Conservation (phyloP, 2,797 vertebrate genomes). For the Xenopus petersii region DNA sequence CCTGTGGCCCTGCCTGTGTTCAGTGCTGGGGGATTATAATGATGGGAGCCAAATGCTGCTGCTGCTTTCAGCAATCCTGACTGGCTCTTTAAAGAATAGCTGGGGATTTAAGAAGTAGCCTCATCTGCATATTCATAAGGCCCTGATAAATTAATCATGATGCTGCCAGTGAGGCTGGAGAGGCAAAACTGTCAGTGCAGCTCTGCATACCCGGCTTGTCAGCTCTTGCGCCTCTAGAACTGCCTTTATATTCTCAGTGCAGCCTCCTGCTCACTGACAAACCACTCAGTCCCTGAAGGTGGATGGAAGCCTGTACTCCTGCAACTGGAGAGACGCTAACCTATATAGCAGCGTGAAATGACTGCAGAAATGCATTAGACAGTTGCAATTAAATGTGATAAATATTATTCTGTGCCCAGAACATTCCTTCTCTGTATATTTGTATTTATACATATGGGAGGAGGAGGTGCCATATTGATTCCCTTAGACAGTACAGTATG, state of each 20-base stretch:
- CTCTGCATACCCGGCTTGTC: constrained; percentile 15
- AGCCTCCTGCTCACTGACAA: neutral
- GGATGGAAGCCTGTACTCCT: too few relatives aligned
- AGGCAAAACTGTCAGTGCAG: constrained; percentile 54
- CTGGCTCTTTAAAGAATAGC: constrained; percentile 38
- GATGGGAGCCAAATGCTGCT: constrained; percentile 21
- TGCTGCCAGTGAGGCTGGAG: constrained; percentile 58
- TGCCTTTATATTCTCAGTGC: neutral
- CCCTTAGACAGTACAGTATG: too few relatives aligned
- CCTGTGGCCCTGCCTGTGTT: constrained; percentile 29
- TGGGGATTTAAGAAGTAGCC: constrained; percentile 26
- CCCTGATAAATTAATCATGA: constrained; percentile 69
- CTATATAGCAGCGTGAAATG: too few relatives aligned
- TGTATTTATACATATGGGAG: too few relatives aligned
- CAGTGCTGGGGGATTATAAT: constrained; percentile 26
- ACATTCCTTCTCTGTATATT: too few relatives aligned
- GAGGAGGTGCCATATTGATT: too few relatives aligned
- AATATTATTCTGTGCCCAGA: too few relatives aligned
- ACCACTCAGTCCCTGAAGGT: too few relatives aligned
- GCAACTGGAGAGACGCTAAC: too few relatives aligned
- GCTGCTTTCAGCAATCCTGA: constrained; percentile 36
- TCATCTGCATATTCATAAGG: constrained; percentile 67
- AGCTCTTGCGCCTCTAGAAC: constrained; percentile 13
- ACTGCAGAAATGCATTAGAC: too few relatives aligned
- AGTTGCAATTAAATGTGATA: too few relatives aligned